Conservation (phyloP, 2,888 invertebrate species). For the Drosophila anomelani region DNA sequence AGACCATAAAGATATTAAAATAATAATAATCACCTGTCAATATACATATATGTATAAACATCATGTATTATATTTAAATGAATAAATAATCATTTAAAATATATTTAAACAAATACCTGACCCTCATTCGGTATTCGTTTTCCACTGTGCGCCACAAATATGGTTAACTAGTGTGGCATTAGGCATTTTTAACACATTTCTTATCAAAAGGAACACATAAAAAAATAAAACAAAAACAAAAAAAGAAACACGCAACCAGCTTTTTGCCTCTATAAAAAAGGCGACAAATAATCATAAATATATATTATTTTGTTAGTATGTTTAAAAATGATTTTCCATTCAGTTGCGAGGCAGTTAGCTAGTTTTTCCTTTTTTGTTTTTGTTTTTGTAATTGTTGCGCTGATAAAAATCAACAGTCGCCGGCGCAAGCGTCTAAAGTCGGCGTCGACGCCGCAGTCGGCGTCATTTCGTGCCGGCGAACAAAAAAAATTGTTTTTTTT, state of each 20-base stretch:
- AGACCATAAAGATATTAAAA: background rate
- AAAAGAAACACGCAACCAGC: conserved; percentile 19
- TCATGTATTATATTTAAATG: no score
- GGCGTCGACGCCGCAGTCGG: conserved; percentile 9
- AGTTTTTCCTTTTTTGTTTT: conserved; percentile 5
- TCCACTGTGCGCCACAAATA: background rate
- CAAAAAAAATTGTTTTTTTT: conserved; percentile 8
- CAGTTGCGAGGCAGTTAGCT: conserved; percentile 36
- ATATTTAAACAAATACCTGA: conserved; percentile 4
- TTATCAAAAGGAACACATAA: conserved; percentile 23
- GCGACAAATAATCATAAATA: conserved; percentile 17
- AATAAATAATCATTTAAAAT: no score
- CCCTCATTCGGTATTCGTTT: conserved; percentile 7
- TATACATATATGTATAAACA: no score
- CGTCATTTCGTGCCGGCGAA: conserved; percentile 29
- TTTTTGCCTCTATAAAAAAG: background rate
- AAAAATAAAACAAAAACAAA: background rate
- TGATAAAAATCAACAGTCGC: conserved; percentile 72
- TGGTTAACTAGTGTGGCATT: conserved; percentile 12
- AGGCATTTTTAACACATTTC: conserved; percentile 20
- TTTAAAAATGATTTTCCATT: conserved; percentile 58
- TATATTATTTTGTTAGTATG: conserved; percentile 7
- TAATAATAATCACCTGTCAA: no score
- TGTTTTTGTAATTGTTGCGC: conserved; percentile 29
- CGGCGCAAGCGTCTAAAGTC: conserved; percentile 12